Evolutionary conservation across 2,888 invertebrate species (phyloP).

Genomic region (Drosophila leonis): DNA sequence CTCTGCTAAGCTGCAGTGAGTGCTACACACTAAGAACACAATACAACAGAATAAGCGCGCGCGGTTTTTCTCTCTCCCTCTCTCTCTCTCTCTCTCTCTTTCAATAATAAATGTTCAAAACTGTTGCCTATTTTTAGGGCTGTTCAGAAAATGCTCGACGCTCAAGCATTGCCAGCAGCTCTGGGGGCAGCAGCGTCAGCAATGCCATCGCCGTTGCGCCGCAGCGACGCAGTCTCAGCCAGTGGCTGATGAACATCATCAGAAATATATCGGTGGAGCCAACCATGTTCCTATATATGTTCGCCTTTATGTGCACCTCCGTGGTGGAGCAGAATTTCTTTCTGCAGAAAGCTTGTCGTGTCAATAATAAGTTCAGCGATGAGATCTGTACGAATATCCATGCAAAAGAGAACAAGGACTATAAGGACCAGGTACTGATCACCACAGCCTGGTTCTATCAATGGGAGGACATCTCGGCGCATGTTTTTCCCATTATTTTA

Average conservation of each 20-base stretch:
- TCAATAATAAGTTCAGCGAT: conserved; percentile 89
- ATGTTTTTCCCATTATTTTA: conserved; percentile 90
- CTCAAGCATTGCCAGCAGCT: conserved; percentile 53
- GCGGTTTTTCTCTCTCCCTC: background rate
- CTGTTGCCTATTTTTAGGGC: conserved; percentile 70
- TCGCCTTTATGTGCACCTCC: conserved; percentile 93
- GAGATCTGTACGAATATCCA: conserved; percentile 89
- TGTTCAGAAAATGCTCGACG: conserved; percentile 43
- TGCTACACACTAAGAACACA: background rate
- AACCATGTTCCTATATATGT: conserved; percentile 94
- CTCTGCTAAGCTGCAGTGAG: conserved; percentile 11
- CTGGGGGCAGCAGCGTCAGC: conserved; percentile 19
- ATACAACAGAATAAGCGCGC: background rate
- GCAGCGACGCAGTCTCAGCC: conserved; percentile 18
- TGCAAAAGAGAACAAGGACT: conserved; percentile 86
- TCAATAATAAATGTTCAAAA: background rate
- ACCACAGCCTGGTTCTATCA: conserved; percentile 92
- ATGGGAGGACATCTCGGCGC: conserved; percentile 91
- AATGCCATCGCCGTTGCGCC: conserved; percentile 7
- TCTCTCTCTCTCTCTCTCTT: background rate
- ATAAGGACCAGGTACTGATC: conserved; percentile 90
- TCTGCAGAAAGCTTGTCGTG: conserved; percentile 91
- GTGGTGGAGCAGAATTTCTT: conserved; percentile 93
- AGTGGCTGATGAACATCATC: conserved; percentile 36
- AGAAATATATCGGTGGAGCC: conserved; percentile 91